Evolutionary conservation across 2,797 vertebrate species (phyloP), one percentile per base, ranked within the genome.

Genomic region (Anas georgica): DNA sequence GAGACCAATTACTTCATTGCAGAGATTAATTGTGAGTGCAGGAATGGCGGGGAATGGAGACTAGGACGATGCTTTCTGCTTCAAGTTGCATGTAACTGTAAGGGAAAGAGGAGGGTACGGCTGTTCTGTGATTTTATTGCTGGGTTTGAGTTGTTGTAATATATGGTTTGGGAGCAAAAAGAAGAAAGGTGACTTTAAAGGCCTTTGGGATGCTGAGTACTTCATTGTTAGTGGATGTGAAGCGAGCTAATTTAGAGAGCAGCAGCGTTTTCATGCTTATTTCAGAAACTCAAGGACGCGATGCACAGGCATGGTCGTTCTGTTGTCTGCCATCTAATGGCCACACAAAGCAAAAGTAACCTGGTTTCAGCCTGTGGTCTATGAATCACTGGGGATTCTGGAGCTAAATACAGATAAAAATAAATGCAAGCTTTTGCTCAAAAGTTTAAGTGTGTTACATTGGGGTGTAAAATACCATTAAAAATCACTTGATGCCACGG

Each of bases 241-340:
- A 62, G 70, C 0, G 9, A 87, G 85, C 31, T 63, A 23, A 26
- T 88, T 80, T 43, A 37, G 54, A 77, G 68, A 80, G 50, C 45
- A 4, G 88, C 58, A 62, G 81, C 72, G 0, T 91, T 94, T 88
- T 73, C 54, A 43, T 69, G 76, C 73, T 60, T 64, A 2, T 92
- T 90, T 52, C 54, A 10, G 46, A 12, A 39, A 39, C 33, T 43
- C 39, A 80, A 84, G 83, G 91, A 83, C 81, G 29, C 68, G 1
- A 17, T 11, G 83, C n/a, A 7, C 62, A 50, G 87, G 4, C 2
- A 23, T 25, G 90, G 88, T 15, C 2, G 21, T 39, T 95, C 93
- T 12, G 91, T 43, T 52, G 86, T 45, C 95, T 96, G 95, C 95
- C 96, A 96, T 85, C 94, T 97, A 95, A 92, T 72, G 95, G 95